phyloP scores from a whole-genome alignment of 2,888 invertebrate species.

The Uropetala carovei region DNA sequence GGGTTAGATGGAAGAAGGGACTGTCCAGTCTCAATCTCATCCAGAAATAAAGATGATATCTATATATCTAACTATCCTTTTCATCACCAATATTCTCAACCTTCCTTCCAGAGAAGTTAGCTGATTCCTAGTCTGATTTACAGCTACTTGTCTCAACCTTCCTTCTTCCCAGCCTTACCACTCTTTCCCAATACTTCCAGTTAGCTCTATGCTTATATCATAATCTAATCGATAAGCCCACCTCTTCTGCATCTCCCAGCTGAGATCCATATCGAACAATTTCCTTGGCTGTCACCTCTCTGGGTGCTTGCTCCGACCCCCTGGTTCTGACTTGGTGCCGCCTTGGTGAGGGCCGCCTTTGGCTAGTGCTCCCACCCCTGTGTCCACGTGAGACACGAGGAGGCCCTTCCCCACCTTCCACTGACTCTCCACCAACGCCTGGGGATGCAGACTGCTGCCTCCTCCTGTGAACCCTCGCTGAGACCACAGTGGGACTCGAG shows the following conservation, averaged over 20 bases:
- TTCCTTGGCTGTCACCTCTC: not conserved
- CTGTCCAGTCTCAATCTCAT: too few relatives aligned
- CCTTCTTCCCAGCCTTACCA: too few relatives aligned
- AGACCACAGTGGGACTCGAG: slow-evolving; percentile 44
- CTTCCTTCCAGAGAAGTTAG: too few relatives aligned
- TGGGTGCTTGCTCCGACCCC: slow-evolving; percentile 7
- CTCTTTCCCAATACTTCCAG: too few relatives aligned
- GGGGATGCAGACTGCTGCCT: slow-evolving; percentile 39
- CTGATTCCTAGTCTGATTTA: too few relatives aligned
- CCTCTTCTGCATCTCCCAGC: slow-evolving; percentile 46
- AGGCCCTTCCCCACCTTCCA: slow-evolving; percentile 17
- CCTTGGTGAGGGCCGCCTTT: slow-evolving; percentile 42
- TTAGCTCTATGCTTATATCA: too few relatives aligned
- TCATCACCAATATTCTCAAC: too few relatives aligned
- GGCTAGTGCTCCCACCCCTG: slow-evolving; percentile 31
- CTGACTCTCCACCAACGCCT: not conserved
- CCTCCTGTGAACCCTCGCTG: not conserved
- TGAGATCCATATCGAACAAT: slow-evolving; percentile 45
- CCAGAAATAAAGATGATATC: too few relatives aligned
- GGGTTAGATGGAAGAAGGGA: too few relatives aligned
- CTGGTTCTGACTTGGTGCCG: slow-evolving; percentile 9
- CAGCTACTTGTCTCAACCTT: too few relatives aligned
- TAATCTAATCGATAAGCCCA: not conserved
- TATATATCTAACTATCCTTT: too few relatives aligned
- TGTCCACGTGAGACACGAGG: slow-evolving; percentile 33